phyloP scores from a whole-genome alignment of 2,797 vertebrate species.

The Pangasius sanitwongsei region DNA sequence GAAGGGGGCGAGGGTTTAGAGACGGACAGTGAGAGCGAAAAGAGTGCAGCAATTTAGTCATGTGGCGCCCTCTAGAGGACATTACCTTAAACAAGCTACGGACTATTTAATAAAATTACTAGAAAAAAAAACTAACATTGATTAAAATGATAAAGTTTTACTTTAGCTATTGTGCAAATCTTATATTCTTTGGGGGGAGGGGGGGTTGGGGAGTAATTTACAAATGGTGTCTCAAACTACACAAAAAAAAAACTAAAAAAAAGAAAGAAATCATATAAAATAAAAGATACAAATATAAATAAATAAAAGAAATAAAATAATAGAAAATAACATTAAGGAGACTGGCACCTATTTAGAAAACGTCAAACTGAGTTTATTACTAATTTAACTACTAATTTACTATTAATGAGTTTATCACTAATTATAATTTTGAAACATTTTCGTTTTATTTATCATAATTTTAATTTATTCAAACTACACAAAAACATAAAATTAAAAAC shows the following conservation, averaged over 20 bases:
- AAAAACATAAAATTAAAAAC: neutral
- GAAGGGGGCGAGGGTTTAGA: constrained; percentile 27
- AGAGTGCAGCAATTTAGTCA: constrained; percentile 23
- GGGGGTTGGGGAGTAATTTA: neutral
- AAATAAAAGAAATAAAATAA: neutral
- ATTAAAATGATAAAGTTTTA: neutral
- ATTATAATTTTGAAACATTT: neutral
- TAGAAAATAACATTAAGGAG: neutral
- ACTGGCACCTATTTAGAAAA: neutral
- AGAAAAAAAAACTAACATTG: neutral
- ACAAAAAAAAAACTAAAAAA: neutral
- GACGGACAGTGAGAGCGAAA: neutral
- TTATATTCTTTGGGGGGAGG: neutral
- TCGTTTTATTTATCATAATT: neutral
- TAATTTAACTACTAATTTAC: neutral
- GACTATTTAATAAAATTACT: neutral
- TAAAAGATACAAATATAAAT: neutral
- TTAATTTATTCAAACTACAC: neutral
- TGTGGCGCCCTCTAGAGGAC: constrained; percentile 50
- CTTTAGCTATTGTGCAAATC: neutral
- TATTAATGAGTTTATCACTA: neutral
- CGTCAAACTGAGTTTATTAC: neutral
- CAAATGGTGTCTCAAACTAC: neutral
- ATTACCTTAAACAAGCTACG: neutral
- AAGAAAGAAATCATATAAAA: neutral